A percentile compares a stretch with the other conserved stretches of the same genome.
phyloP scores from a whole-genome alignment of 2,113 vertebrate species.

The Xyliphius kryptos region DNA sequence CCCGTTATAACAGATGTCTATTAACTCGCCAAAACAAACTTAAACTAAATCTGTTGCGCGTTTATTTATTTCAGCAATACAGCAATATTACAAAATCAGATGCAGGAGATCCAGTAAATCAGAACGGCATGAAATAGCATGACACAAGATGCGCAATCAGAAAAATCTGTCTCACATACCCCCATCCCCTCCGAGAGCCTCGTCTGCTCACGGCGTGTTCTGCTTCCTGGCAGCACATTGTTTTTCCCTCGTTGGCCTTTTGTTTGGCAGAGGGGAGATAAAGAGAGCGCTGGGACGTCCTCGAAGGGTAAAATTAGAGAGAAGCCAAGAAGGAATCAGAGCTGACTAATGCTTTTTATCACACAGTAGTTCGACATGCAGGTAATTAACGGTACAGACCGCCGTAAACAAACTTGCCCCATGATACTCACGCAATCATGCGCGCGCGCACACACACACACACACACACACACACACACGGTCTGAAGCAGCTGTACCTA shows the following conservation, averaged over 20 bases:
- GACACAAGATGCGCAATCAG: conserved; percentile 52
- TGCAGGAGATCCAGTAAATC: no score
- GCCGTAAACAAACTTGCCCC: conserved; percentile 56
- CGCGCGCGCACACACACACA: conserved; percentile 29
- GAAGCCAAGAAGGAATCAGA: conserved; percentile 49
- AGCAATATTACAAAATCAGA: no score
- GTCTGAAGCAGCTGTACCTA: neutral
- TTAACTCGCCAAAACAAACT: no score
- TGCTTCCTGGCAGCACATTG: conserved; percentile 46
- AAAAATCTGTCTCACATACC: conserved; percentile 64
- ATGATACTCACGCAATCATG: conserved; percentile 36
- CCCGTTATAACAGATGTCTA: no score
- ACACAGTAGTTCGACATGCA: conserved; percentile 46
- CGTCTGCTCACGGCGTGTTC: conserved; percentile 49
- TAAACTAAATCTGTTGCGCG: no score
- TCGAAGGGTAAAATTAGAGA: conserved; percentile 48
- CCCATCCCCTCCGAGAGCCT: conserved; percentile 57
- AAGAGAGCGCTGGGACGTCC: conserved; percentile 25
- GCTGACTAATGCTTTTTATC: conserved; percentile 48
- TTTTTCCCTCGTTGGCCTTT: conserved; percentile 43
- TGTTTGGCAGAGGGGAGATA: conserved; percentile 60
- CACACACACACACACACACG: conserved; percentile 16
- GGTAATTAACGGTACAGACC: conserved; percentile 59
- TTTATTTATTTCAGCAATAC: no score
- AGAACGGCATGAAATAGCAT: conserved; percentile 39